phyloP scores from a whole-genome alignment of 1,140 invertebrate species.

The Harlomillsia oculata region DNA sequence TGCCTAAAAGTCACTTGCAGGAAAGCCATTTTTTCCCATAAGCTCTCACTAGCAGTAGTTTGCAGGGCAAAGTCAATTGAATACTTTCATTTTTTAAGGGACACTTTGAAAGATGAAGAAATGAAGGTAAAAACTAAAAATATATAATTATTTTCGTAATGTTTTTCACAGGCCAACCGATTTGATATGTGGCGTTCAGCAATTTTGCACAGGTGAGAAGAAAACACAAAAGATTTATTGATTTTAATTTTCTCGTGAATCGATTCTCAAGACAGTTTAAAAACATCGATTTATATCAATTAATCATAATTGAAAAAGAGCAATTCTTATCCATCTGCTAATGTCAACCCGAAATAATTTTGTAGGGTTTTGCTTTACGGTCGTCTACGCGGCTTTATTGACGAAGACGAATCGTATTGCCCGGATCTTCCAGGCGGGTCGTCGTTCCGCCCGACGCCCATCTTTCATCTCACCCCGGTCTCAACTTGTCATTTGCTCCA shows the following conservation, averaged over 20 bases:
- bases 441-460: constrained; percentile 74
- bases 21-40: too few species aligned
- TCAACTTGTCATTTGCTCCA: constrained; percentile 78
- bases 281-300: too few species aligned
- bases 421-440: constrained; percentile 79
- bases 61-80: too few species aligned
- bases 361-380: constrained; percentile 83
- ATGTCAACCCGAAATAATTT: too few species aligned
- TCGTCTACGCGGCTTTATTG: constrained; percentile 79
- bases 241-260: too few species aligned
- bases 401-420: constrained; percentile 88
- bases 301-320: too few species aligned
- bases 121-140: not conserved
- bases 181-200: constrained; percentile 42
- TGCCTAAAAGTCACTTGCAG: too few species aligned
- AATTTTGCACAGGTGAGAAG: constrained; percentile 39
- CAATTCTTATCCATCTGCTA: constrained; percentile 53
- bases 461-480: constrained; percentile 87
- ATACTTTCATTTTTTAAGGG: too few species aligned
- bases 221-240: too few species aligned
- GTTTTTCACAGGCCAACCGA: constrained; percentile 27
- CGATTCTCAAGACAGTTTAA: too few species aligned
- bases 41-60: too few species aligned
- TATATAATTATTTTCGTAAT: not conserved
- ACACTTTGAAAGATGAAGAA: not conserved